Base-by-base conservation (phyloP, 1,140 invertebrate species). In the Monochamus saltuarius region DNA sequence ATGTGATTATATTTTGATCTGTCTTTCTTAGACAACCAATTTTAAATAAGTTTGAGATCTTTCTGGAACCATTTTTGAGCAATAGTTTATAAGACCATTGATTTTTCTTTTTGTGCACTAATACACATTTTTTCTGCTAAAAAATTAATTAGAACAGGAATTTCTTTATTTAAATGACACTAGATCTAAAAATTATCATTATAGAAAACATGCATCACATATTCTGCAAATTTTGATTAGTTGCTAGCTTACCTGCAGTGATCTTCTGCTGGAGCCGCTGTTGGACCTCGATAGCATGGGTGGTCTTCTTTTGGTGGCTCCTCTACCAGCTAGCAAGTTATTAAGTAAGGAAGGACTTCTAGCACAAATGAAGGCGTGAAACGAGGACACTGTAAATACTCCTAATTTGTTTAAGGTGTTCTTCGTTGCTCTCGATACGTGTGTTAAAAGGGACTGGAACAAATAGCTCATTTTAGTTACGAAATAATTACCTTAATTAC, bases 291-390 rank as follows among this genome's bases (percentile, higher is more conserved):
- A 94, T 17, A 95, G 81, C 75, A 92, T 84, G n/a, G 90, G 90
- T 14, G 90, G 87, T 47, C 90, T 81, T 42, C 92, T 83, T 75
- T 94, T 94, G 40, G 92, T 94, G 16, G 91, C 91, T 6, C 92
- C 93, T 56, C 94, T 83, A 49, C 92, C 93, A 17, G 93, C 92
- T 50, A 96, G 81, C 66, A 97, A 80, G 81, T 95, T 96, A 80
- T 95, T 95, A 43, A 97, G 84, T 65, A 95, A 80, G 47, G 92
- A 95, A 19, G 93, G 93, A 74, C 92, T 94, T 51, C 96, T 85
- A 22, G 95, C 94, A 75, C 95, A 97, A 58, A 98, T 96, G 78
- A 97, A 95, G 62, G 95, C 95, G 76, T 99, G 95, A 82, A 98
- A 97, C 46, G 94, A 97, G 39, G 94, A 97, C 42, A 98, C 95